phyloP scores from a whole-genome alignment of 2,797 vertebrate genomes.

The Myotis planiceps region DNA sequence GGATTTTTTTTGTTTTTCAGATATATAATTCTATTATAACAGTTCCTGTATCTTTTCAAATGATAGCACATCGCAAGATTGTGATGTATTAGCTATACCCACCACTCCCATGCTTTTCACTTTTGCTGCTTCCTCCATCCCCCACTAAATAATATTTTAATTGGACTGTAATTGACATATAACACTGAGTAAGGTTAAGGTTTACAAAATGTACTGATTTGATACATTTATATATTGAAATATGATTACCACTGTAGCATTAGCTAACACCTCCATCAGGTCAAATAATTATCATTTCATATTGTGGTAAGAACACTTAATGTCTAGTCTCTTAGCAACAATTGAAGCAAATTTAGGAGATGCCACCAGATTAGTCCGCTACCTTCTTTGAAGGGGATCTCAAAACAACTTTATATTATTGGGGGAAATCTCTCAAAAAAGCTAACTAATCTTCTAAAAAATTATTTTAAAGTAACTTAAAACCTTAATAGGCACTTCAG shows the following conservation, averaged over 20 bases:
- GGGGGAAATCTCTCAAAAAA: not conserved
- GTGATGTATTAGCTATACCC: not conserved
- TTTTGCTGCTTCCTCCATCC: not conserved
- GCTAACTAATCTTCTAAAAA: not conserved
- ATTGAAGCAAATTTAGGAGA: not conserved
- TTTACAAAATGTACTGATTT: not conserved
- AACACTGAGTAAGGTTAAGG: not conserved
- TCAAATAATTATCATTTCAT: not conserved
- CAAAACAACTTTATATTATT: not conserved
- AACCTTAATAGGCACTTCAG: not conserved
- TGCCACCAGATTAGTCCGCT: not conserved
- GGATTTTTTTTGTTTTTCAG: not conserved
- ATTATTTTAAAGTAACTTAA: not conserved
- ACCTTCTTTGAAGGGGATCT: not conserved
- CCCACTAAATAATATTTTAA: not conserved
- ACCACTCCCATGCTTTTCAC: not conserved
- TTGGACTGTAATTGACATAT: not conserved
- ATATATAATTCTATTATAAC: not conserved
- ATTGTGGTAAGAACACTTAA: not conserved
- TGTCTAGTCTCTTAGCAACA: not conserved
- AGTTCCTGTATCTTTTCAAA: not conserved
- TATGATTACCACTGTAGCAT: not conserved
- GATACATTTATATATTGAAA: not conserved
- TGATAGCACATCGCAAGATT: no score
- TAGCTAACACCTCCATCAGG: not conserved